These are phyloP conservation scores for Luffia ferchaultella DNA, from an alignment of 2,888 invertebrate genomes.

Conservation along the genomic window DNA sequence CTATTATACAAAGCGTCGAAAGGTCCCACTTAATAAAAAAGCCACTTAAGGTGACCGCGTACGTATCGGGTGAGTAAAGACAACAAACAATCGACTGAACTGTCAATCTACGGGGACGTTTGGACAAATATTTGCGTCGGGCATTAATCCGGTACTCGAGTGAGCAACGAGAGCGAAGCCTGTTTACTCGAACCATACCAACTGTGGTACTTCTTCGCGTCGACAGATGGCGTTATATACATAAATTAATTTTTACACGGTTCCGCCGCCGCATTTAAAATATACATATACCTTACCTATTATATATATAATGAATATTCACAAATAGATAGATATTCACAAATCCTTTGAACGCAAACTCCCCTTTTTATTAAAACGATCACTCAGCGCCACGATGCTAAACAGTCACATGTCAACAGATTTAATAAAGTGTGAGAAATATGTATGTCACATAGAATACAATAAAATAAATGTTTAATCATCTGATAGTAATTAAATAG, in stretches of 20 bases:
- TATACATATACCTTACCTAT: no score
- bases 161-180: slow-evolving; percentile 53
- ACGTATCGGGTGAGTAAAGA: slow-evolving; percentile 61
- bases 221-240: background rate
- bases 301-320: no score
- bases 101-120: slow-evolving; percentile 64
- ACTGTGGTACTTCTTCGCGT: background rate
- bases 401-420: no score
- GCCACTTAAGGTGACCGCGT: slow-evolving; percentile 60
- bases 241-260: background rate
- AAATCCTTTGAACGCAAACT: slow-evolving; percentile 11
- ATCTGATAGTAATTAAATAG: no score
- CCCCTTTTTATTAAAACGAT: no score
- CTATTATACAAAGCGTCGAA: slow-evolving; percentile 31
- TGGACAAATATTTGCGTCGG: slow-evolving; percentile 62
- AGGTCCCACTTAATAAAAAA: slow-evolving; percentile 24
- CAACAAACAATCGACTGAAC: slow-evolving; percentile 64
- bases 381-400: no score
- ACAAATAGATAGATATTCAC: slow-evolving; percentile 1
- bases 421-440: no score
- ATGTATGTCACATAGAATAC: no score
- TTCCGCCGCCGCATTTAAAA: slow-evolving; percentile 4
- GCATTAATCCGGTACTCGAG: slow-evolving; percentile 45
- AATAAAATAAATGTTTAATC: no score
- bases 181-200: slow-evolving; percentile 40